Conservation (phyloP, 2,113 vertebrate species). For the Pomatorhinus ruficollis region DNA sequence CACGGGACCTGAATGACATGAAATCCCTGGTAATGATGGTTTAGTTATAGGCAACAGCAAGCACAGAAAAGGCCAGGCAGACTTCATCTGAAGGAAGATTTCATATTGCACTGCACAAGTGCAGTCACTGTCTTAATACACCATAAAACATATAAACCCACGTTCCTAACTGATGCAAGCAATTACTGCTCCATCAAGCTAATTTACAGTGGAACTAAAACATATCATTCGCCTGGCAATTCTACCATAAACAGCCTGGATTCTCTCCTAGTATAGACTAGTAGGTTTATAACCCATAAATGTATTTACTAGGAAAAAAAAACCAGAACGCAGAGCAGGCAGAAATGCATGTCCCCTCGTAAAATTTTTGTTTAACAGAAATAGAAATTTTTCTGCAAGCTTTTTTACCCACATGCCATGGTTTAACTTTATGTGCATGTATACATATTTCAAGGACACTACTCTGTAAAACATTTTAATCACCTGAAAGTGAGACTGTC, state of each 20-base stretch:
- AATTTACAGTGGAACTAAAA: slow-evolving; percentile 38
- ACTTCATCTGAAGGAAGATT: background rate
- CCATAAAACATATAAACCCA: slow-evolving; percentile 11
- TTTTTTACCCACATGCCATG: background rate
- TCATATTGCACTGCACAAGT: background rate
- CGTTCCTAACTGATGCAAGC: background rate
- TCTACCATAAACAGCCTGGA: background rate
- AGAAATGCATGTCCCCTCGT: background rate
- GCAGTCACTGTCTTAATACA: background rate
- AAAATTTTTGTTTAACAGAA: background rate
- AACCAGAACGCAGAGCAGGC: background rate
- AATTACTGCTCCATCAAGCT: slow-evolving; percentile 34
- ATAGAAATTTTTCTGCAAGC: background rate
- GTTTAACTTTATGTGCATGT: background rate
- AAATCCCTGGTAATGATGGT: background rate
- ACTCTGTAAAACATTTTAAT: background rate
- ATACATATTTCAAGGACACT: background rate
- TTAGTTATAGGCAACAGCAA: background rate
- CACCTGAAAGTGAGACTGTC: background rate
- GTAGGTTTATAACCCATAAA: background rate
- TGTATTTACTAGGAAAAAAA: background rate
- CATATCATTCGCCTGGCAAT: background rate
- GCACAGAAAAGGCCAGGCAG: background rate
- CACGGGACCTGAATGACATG: background rate
- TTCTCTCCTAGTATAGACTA: background rate